Base-by-base conservation (phyloP, 2,888 invertebrate species). In the Polyploca ridens region DNA sequence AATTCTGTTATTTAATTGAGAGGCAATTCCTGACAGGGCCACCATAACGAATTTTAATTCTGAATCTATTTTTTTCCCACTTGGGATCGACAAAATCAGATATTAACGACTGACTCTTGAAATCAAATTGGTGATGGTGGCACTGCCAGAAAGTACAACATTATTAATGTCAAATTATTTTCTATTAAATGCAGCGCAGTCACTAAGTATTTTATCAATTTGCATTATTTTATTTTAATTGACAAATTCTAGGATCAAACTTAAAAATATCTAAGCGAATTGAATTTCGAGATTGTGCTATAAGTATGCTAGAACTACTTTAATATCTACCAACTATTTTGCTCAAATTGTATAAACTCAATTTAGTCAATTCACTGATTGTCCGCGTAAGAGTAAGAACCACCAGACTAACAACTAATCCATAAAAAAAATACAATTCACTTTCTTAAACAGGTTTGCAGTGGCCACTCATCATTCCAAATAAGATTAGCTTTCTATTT, bases 191-290 rank as follows among this genome's bases (percentile, higher is more conserved):
- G 19, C 54, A 54, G 54, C 7, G 8, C 16, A 49, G 8, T 10
- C 54, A 10, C 19, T 10, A 19, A 54, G 10, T 54, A 19, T n/a
- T n/a, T 14, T 54, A 19, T 54, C 54, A 49, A 16, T 49, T 19
- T 7, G 54, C 54, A 54, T 54, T 54, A 54, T 54, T 41, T 27
- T 27, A 27, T 27, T 4, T 41, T 41, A 54, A 54, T 54, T 54
- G 54, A 54, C 54, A 54, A 54, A 54, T 54, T 19, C 54, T 54
- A 19, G 54, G 19, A 54, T 19, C 19, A 7, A 54, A 54, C 49
- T 49, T 49, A 49, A 49, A 46, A 49, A 16, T 49, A 49, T 16
- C 54, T 54, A 54, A 54, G 54, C 54, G 10, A 54, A 54, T 54
- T 8, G 1, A 16, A 54, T 41, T 41, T 13, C 4, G 6, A 54